Conservation (phyloP, 2,113 vertebrate genomes). For the Prolemur simus region DNA sequence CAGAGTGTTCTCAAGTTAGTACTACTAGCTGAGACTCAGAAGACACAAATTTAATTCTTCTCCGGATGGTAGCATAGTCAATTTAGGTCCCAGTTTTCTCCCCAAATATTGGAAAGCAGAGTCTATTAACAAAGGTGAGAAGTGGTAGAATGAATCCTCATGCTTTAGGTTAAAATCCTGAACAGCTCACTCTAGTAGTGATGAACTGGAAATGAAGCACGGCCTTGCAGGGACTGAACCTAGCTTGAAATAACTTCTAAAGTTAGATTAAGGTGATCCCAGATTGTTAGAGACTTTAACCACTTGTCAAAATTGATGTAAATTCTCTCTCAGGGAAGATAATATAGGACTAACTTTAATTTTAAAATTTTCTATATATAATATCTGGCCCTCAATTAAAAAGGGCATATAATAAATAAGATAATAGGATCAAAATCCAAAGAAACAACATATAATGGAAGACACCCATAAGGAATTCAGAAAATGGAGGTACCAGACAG, state of each 20-base stretch:
- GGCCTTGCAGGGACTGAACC: neutral
- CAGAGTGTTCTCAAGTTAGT: neutral
- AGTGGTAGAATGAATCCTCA: neutral
- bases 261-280: neutral
- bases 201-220: neutral
- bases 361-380: neutral
- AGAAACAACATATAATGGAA: neutral
- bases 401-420: neutral
- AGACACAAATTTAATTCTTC: conserved; percentile 23
- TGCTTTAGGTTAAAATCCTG: neutral
- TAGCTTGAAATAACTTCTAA: conserved; percentile 4
- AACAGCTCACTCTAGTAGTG: neutral
- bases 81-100: neutral
- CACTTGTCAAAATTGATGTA: neutral
- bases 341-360: neutral
- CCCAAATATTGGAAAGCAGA: neutral
- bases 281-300: neutral
- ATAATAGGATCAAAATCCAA: neutral
- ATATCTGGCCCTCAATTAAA: neutral
- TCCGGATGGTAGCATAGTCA: neutral
- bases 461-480: neutral
- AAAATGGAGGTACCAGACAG: neutral
- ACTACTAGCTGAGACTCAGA: neutral
- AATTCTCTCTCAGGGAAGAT: neutral
- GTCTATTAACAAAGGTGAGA: neutral